A percentile compares a stretch with the other conserved stretches of the same genome.
These are phyloP conservation scores for Drosophila conformis DNA, from an alignment of 2,888 invertebrate species.

Conservation along the genomic window DNA sequence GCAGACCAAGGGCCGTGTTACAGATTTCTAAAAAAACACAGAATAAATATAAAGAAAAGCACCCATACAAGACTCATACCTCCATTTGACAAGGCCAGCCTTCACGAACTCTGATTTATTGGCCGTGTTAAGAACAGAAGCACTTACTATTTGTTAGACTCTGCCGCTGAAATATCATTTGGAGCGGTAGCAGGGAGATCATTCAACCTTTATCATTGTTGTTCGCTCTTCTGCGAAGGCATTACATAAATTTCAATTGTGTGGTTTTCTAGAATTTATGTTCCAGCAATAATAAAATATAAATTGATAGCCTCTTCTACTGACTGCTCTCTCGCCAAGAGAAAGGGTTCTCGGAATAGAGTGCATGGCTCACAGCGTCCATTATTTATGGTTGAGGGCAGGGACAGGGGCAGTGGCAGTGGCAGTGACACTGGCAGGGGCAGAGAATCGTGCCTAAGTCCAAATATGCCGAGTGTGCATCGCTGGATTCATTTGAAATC, in stretches of 20 bases:
- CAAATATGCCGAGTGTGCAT: constrained; percentile 50
- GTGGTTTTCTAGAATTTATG: constrained; percentile 70
- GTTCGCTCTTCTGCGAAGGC: constrained; percentile 64
- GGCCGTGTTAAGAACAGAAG: constrained; percentile 63
- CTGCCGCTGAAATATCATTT: constrained; percentile 20
- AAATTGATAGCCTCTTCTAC: constrained; percentile 55
- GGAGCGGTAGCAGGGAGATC: constrained; percentile 61
- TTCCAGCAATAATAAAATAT: constrained; percentile 47
- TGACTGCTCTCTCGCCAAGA: constrained; percentile 4
- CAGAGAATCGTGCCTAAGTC: constrained; percentile 74
- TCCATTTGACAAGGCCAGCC: not conserved
- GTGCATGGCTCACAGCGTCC: constrained; percentile 40
- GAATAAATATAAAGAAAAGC: not conserved
- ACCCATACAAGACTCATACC: not conserved
- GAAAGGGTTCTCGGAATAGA: constrained; percentile 73
- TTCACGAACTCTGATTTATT: constrained; percentile 59
- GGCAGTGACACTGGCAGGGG: constrained; percentile 32
- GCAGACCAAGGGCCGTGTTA: constrained; percentile 98
- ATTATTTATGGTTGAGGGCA: constrained; percentile 67
- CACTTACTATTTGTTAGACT: constrained; percentile 60
- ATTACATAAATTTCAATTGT: constrained; percentile 75
- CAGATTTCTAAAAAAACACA: constrained; percentile 90
- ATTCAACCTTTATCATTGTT: constrained; percentile 36
- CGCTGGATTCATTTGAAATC: constrained; percentile 71
- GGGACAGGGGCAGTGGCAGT: constrained; percentile 33